phyloP scores from a whole-genome alignment of 1,140 invertebrate species.

The Procambarus clarkii region DNA sequence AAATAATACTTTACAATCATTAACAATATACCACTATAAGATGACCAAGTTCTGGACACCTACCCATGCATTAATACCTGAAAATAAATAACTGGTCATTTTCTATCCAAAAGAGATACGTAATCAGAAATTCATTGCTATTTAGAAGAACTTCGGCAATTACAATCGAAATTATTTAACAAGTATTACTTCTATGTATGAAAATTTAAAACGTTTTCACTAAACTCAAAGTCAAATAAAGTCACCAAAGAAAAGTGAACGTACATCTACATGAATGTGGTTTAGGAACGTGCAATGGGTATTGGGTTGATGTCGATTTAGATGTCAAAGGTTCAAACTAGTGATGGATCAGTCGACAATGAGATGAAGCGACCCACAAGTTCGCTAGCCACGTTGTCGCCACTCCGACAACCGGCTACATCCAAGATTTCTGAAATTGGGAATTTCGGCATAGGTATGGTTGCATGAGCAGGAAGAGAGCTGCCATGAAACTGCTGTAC shows the following conservation, averaged over 20 bases:
- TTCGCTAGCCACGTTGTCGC: conserved; percentile 63
- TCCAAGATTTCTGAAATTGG: conserved; percentile 65
- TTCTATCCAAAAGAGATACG: conserved; percentile 51
- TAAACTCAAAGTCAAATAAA: conserved; percentile 45
- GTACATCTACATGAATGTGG: conserved; percentile 68
- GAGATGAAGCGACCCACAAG: conserved; percentile 66
- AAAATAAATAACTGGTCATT: conserved; percentile 47
- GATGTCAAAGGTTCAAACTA: conserved; percentile 70
- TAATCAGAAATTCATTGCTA: background rate
- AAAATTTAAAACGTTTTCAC: conserved; percentile 41
- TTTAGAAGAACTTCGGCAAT: background rate
- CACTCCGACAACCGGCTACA: conserved; percentile 63
- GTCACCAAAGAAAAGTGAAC: conserved; percentile 59
- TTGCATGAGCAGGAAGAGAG: conserved; percentile 32
- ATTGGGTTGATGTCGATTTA: conserved; percentile 70
- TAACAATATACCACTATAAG: conserved; percentile 27
- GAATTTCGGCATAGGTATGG: conserved; percentile 68
- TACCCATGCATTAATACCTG: conserved; percentile 58
- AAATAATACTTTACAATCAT: background rate
- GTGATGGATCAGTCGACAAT: conserved; percentile 69
- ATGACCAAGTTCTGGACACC: conserved; percentile 32
- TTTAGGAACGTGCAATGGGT: conserved; percentile 68
- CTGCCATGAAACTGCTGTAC: conserved; percentile 52
- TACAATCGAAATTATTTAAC: conserved; percentile 7
- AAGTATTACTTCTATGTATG: background rate